phyloP scores from a whole-genome alignment of 2,113 vertebrate genomes.

The Odocoileus hemionus region DNA sequence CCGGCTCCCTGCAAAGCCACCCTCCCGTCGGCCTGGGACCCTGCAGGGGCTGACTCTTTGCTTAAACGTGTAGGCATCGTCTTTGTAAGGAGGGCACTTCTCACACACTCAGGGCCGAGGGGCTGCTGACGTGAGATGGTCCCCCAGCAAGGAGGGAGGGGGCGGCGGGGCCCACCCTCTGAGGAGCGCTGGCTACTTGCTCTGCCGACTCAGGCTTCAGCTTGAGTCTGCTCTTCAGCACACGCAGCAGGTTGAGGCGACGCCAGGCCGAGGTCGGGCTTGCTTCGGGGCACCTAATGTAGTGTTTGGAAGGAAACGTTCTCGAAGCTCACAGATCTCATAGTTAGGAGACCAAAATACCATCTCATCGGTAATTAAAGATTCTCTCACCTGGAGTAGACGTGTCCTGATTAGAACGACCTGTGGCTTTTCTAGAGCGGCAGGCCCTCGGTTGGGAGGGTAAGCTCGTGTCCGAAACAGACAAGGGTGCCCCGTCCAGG shows the following conservation, averaged over 20 bases:
- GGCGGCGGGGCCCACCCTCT: rapidly evolving
- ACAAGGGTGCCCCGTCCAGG: rapidly evolving
- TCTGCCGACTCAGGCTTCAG: rapidly evolving
- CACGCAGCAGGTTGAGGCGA: neutral
- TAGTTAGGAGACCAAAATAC: neutral
- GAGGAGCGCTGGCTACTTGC: neutral
- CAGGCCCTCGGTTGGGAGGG: neutral
- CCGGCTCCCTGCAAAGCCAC: neutral
- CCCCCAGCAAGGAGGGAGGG: neutral
- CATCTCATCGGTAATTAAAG: rapidly evolving
- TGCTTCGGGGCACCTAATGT: neutral
- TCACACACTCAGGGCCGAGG: neutral
- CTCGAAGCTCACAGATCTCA: neutral
- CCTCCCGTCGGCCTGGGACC: rapidly evolving
- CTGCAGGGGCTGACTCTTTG: neutral
- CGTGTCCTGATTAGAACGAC: rapidly evolving
- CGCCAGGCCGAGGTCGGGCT: neutral
- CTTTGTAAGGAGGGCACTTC: neutral
- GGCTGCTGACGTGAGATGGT: rapidly evolving
- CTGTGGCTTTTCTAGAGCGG: neutral
- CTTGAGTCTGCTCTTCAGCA: neutral
- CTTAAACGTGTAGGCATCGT: rapidly evolving
- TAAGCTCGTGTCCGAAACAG: neutral
- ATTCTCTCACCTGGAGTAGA: rapidly evolving
- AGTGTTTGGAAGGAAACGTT: neutral